Evolutionary conservation across 2,797 vertebrate species (phyloP), one percentile per base, ranked within the genome.

Genomic region (Serranus cabrilla): DNA sequence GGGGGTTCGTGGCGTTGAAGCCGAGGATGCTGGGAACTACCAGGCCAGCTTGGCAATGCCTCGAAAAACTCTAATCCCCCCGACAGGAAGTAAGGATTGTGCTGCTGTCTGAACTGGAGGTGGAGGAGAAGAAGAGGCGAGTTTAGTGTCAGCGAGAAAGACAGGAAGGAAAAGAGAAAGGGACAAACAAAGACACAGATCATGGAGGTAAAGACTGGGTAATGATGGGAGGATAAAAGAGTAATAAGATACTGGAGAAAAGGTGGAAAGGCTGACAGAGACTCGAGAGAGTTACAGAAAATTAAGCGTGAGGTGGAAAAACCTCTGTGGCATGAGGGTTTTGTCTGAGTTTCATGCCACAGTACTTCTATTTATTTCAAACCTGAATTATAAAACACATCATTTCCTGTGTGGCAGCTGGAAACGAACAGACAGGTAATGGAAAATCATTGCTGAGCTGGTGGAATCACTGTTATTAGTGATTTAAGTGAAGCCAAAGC

Each of bases 1-100:
- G 11, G 34, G 34, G 57, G n/a, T 18, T 31, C 8, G 59, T 3
- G 67, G 51, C 2, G 11, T 9, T 43, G 14, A 57, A 75, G 71
- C 56, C 40, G 47, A 68, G 79, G 80, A 88, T 78, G 68, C 76
- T 83, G 87, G 81, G 85, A 79, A 90, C 88, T 77, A 71, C 40
- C 1, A 0, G 51, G 81, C 76, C 76, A 81, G 60, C 17, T 82
- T 84, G 82, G 89, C 74, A 86, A 66, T 49, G 42, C 47, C n/a
- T 12, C 70, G 65, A 81, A 76, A 76, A 72, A 47, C 56, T 56
- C 43, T 86, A 82, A 89, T 88, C 83, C 78, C 60, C 60, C 59
- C 1, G n/a, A 78, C 55, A 74, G 85, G 89, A 89, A 89, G 76
- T 34, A 68, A 39, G 70, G 58, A 77, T 72, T 86, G 82, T 83